Evolutionary conservation across 2,113 vertebrate species (phyloP), one percentile per base, ranked within the genome.

Genomic region (Heloderma charlesbogerti): DNA sequence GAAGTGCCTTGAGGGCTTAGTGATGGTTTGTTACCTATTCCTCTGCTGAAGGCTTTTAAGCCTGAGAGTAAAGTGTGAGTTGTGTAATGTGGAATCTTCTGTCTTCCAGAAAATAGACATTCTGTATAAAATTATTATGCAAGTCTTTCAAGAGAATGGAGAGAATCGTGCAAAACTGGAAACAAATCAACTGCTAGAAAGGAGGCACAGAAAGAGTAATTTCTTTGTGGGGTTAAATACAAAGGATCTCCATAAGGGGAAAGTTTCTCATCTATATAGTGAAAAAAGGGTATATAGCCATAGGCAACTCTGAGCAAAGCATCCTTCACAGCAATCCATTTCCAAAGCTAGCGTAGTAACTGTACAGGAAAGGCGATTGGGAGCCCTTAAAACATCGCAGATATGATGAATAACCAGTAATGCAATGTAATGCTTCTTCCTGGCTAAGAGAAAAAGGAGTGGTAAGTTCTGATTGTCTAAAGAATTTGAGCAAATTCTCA

Each of bases 21-120:
- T 63, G 29, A 48, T 45, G 12, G 3, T 40, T 82, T 1, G 82
- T 69, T 72, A 27, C 66, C 13, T 72, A 54, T 31, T 72, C 84
- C 84, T 90, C 93, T 90, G 71, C 78, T 74, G 67, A 91, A 71
- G 51, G 48, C 60, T 92, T 12, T 72, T 63, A n/a, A 90, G 34
- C 63, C 88, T 57, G 37, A 90, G 16, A n/a, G 84, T 90, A 89
- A 78, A 63, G 57, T 87, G 72, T 81, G 45, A 89, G 84, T 67
- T 84, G 37, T 94, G 82, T 81, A 78, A 86, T 60, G 90, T 87
- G 80, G n/a, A 93, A 37, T 45, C 48, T 63, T 40, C 84, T 89
- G 81, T 92, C 90, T 86, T 91, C 72, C 63, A 80, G 92, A 88
- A 90, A 95, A 94, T 94, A 86, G 93, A 94, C 86, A 94, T 92